Base-by-base conservation (phyloP, 2,113 vertebrate species). In the Willisornis vidua region DNA sequence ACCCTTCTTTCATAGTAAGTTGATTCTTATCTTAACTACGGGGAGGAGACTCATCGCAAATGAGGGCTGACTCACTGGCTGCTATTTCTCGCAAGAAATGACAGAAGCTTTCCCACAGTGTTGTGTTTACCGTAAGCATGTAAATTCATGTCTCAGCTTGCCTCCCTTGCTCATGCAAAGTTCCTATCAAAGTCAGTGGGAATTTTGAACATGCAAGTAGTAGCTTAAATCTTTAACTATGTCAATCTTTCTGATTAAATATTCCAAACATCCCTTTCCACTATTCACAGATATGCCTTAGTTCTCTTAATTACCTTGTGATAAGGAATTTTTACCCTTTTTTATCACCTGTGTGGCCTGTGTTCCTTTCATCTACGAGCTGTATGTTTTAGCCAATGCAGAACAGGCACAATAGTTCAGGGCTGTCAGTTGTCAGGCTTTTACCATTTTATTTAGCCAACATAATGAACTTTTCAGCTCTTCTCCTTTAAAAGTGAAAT, bases 271-370 rank as follows among this genome's bases (percentile, higher is more conserved):
- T 67, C 31, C 4, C 2, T 46, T 87, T 49, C 29, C 5, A 22
- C 6, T 62, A 4, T 18, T 75, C 7, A 37, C 18, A 77, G 25
- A 52, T 49, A 24, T 3, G 29, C 24, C 19, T 65, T 46, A 41
- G 8, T 28, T 78, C 3, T 59, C 13, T 61, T 71, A 39, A 49
- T 63, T 82, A 75, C 37, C 31, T 72, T 70, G 29, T 35, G 14
- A 23, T 33, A 12, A 16, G 10, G 9, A 81, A 54, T 79, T 68
- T 26, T 45, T 87, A 61, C 14, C 2, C 5, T 82, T 93, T 93
- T 75, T 14, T 41, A 48, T n/a, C 2, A 20, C 8, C 19, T 55
- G 9, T 0, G 0, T 0, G 1, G 7, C 15, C 0, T 2, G 7
- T 29, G 22, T 79, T 87, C 14, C 11, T 65, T 89, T 81, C 11